Evolutionary conservation across 2,888 invertebrate genomes (phyloP).

Genomic region (Perizoma affinitatum): DNA sequence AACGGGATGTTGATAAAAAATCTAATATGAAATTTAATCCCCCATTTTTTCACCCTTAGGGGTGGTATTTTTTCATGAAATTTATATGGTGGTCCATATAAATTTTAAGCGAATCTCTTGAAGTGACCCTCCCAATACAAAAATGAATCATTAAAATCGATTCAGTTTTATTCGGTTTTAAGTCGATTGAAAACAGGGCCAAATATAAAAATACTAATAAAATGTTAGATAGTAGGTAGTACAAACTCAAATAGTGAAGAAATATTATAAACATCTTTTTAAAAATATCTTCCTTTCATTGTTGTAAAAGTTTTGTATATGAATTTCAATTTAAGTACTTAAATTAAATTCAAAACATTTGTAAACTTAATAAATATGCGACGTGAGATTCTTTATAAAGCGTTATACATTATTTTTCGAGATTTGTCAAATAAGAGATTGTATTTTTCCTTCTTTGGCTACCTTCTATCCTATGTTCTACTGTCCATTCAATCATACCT

Average conservation of each 20-base stretch:
- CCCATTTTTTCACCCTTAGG: too few species aligned
- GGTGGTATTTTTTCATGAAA: too few species aligned
- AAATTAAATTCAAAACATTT: not conserved
- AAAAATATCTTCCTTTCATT: slow-evolving; percentile 22
- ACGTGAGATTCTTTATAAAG: slow-evolving; percentile 25
- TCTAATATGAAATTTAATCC: too few species aligned
- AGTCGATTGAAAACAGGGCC: too few species aligned
- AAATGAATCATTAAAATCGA: too few species aligned
- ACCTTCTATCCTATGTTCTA: slow-evolving; percentile 2
- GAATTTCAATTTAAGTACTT: slow-evolving; percentile 7
- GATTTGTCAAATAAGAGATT: not conserved
- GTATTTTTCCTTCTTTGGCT: slow-evolving; percentile 7
- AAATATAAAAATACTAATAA: too few species aligned
- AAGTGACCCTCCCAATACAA: too few species aligned
- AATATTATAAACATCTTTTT: slow-evolving; percentile 12
- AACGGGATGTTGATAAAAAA: too few species aligned
- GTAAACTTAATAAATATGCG: slow-evolving; percentile 2
- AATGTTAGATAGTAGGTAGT: too few species aligned
- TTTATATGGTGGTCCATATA: too few species aligned
- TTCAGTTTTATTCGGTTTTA: too few species aligned
- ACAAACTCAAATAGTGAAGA: slow-evolving; percentile 1
- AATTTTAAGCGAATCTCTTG: too few species aligned
- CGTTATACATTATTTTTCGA: slow-evolving; percentile 5
- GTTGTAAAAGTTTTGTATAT: slow-evolving; percentile 17
- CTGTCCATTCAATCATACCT: not conserved